Evolutionary conservation across 2,797 vertebrate genomes (phyloP).

Genomic region (Pempheris klunzingeri): DNA sequence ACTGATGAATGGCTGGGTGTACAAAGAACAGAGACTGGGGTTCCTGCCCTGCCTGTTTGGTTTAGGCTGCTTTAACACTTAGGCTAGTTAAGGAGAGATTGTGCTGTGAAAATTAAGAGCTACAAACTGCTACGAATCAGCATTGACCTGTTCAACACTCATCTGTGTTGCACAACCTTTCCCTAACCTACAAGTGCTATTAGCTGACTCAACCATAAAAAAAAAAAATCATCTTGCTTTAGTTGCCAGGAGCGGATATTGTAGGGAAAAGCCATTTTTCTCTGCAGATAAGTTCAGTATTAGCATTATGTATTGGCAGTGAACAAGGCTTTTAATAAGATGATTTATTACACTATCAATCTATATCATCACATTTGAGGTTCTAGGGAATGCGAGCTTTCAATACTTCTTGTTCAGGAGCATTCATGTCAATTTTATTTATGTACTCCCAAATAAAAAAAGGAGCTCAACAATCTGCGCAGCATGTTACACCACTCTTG

Average conservation of each 20-base stretch:
- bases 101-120: too few species aligned
- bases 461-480: not conserved
- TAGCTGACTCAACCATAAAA: not conserved
- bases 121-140: not conserved
- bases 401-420: not conserved
- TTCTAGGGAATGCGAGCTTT: not conserved
- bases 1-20: not conserved
- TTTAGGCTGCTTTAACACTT: not conserved
- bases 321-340: not conserved
- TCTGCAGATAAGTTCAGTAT: not conserved
- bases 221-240: not conserved
- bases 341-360: not conserved
- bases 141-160: not conserved
- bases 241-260: not conserved
- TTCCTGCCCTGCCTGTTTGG: not conserved
- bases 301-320: not conserved
- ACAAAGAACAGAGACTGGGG: not conserved
- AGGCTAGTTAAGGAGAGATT: not conserved
- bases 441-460: not conserved
- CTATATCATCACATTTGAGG: too few species aligned
- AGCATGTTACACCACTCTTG: not conserved
- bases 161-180: not conserved
- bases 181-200: not conserved
- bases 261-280: not conserved
- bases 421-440: not conserved